Evolutionary conservation across 2,888 invertebrate species (phyloP).

Genomic region (Ectropis crepuscularia): DNA sequence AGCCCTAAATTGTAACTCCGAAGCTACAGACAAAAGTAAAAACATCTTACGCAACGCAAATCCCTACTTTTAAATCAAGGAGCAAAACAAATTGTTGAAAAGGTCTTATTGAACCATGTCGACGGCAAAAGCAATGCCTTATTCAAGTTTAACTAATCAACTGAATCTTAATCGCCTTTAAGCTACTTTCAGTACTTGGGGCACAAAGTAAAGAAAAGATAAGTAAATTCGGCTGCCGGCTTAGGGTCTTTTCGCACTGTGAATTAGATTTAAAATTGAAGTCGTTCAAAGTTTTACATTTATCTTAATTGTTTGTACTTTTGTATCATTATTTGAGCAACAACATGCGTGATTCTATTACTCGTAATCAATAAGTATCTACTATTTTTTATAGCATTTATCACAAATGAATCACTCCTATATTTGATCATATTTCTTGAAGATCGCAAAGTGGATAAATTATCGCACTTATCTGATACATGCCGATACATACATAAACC

Average conservation of each 20-base stretch:
- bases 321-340: no score
- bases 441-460: no score
- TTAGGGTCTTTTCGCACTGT: slow-evolving; percentile 27
- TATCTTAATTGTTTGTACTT: no score
- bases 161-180: slow-evolving; percentile 63
- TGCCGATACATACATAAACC: no score
- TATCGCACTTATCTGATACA: no score
- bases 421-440: no score
- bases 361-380: no score
- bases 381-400: no score
- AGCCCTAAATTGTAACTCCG: no score
- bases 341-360: no score
- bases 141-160: slow-evolving; percentile 59
- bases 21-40: background rate
- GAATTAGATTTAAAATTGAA: slow-evolving; percentile 20
- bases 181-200: slow-evolving; percentile 51
- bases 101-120: slow-evolving; percentile 22
- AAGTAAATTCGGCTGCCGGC: slow-evolving; percentile 51
- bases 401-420: no score
- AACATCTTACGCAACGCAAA: slow-evolving; percentile 2
- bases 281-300: background rate
- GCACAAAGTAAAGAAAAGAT: slow-evolving; percentile 56
- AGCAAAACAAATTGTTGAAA: slow-evolving; percentile 7
- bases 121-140: slow-evolving; percentile 56
- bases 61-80: slow-evolving; percentile 8